phyloP scores from a whole-genome alignment of 2,113 vertebrate genomes.

The Gasterosteus nipponicus region DNA sequence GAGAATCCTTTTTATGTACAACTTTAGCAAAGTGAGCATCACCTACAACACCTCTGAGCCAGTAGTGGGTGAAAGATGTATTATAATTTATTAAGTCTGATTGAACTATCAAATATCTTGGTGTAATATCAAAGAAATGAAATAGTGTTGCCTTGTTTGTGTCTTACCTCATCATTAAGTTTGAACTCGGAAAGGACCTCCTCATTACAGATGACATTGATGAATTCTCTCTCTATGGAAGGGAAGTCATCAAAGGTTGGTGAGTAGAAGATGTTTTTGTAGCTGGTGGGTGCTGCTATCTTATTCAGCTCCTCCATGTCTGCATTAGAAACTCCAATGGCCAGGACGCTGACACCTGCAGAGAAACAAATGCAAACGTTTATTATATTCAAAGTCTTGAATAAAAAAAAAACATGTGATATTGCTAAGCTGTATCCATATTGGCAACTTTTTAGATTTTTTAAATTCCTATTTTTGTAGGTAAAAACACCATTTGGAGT shows the following conservation, averaged over 20 bases:
- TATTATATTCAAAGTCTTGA: background rate
- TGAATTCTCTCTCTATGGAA: conserved; percentile 85
- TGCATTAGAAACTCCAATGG: conserved; percentile 86
- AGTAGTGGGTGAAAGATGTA: background rate
- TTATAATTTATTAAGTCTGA: background rate
- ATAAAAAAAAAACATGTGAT: background rate
- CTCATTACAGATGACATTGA: conserved; percentile 83
- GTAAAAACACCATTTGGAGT: background rate
- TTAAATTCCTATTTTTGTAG: background rate
- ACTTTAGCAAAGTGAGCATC: background rate
- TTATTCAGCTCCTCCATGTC: conserved; percentile 83
- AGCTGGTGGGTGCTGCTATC: conserved; percentile 81
- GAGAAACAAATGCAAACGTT: conserved; percentile 8
- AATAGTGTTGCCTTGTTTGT: conserved; percentile 1
- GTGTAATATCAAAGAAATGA: background rate
- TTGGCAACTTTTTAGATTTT: no score
- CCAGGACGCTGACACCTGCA: conserved; percentile 85
- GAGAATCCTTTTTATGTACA: background rate
- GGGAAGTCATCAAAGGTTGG: conserved; percentile 86
- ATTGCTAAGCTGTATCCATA: background rate
- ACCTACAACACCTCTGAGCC: background rate
- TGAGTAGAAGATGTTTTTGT: conserved; percentile 85
- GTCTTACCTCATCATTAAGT: conserved; percentile 65
- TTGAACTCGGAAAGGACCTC: conserved; percentile 77
- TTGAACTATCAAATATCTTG: background rate